Percentiles rank a stretch among this genome's conserved stretches.
Evolutionary conservation across 2,888 invertebrate genomes (phyloP).

Genomic region (Lutraria lutraria): DNA sequence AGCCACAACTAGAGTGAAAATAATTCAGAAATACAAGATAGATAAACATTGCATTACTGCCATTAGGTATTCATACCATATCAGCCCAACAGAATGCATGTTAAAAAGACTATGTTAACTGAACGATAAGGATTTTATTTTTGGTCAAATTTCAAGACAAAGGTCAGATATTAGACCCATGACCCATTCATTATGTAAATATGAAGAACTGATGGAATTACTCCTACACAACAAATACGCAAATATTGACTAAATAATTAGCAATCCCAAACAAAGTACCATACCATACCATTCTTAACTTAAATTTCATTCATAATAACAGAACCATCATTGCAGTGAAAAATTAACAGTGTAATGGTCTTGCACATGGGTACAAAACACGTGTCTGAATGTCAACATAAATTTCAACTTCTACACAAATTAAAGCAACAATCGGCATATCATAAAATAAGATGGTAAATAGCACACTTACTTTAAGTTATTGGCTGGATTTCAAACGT

Average conservation of each 20-base stretch:
- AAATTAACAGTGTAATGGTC: neutral
- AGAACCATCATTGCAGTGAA: neutral
- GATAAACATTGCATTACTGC: too few species aligned
- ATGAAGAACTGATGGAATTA: neutral
- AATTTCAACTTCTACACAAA: neutral
- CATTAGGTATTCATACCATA: too few species aligned
- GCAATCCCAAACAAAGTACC: neutral
- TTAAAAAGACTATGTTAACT: too few species aligned
- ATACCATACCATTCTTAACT: neutral
- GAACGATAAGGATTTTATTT: too few species aligned
- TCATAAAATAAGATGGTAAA: neutral
- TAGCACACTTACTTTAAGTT: constrained; percentile 23
- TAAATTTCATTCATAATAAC: neutral
- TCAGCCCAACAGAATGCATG: too few species aligned
- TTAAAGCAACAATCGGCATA: neutral
- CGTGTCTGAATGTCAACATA: constrained; percentile 20
- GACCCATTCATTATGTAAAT: neutral
- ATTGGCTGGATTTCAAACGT: neutral
- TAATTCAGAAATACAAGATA: too few species aligned
- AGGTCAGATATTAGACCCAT: neutral
- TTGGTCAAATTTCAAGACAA: too few species aligned
- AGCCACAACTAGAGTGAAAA: too few species aligned
- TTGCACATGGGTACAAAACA: constrained; percentile 21
- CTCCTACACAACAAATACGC: neutral
- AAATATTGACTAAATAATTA: neutral